A percentile compares a stretch with the other conserved stretches of the same genome.
phyloP scores from a whole-genome alignment of 2,888 invertebrate genomes.

The Girardia tigrina region DNA sequence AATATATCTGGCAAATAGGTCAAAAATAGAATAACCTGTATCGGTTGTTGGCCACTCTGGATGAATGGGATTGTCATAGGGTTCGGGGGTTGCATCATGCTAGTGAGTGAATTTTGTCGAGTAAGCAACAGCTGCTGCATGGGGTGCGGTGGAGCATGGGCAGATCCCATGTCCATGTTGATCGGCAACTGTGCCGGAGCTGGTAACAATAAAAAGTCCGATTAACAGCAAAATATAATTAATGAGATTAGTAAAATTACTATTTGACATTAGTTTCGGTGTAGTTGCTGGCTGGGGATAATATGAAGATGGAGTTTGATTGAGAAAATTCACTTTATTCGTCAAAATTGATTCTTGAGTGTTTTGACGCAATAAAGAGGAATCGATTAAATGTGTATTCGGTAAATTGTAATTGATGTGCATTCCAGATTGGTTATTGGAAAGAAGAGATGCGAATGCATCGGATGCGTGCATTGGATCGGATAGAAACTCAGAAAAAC shows the following conservation, averaged over 20 bases:
- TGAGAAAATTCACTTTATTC: background rate
- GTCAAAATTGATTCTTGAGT: background rate
- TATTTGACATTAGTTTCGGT: constrained; percentile 8
- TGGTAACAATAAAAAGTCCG: too few species aligned
- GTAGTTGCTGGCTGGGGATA: background rate
- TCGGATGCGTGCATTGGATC: background rate
- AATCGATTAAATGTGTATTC: constrained; percentile 4
- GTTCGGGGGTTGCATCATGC: background rate
- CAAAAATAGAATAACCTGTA: background rate
- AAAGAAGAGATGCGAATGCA: background rate
- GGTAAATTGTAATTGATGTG: constrained; percentile 9
- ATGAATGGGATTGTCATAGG: constrained; percentile 4
- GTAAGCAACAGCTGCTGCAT: background rate
- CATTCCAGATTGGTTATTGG: background rate
- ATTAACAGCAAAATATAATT: too few species aligned
- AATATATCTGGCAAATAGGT: background rate
- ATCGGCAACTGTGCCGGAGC: constrained; percentile 5
- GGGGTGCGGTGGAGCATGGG: background rate
- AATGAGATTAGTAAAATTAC: background rate
- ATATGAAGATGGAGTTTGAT: background rate
- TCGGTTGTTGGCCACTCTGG: constrained; percentile 5
- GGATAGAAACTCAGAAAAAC: background rate
- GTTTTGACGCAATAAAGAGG: background rate
- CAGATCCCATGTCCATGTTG: background rate
- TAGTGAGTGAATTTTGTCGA: background rate